phyloP scores from a whole-genome alignment of 2,797 vertebrate species.

The Phataginus tricuspis region DNA sequence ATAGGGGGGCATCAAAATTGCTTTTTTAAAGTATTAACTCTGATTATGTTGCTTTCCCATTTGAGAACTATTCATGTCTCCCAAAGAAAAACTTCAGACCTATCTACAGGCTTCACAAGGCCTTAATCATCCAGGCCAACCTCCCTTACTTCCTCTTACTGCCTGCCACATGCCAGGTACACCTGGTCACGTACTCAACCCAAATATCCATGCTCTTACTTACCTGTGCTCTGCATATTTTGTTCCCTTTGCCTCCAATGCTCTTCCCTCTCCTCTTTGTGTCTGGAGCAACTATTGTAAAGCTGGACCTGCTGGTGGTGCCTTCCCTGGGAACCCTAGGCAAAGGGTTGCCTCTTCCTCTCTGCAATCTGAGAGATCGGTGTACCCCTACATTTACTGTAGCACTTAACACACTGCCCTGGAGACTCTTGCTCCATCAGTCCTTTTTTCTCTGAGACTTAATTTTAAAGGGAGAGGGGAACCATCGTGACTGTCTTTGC shows the following conservation, averaged over 20 bases:
- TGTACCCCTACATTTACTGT: not conserved
- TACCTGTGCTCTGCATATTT: not conserved
- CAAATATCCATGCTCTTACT: not conserved
- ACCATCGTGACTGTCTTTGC: not conserved
- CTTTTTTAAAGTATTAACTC: not conserved
- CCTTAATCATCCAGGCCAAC: not conserved
- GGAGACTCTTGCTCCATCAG: not conserved
- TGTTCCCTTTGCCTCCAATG: not conserved
- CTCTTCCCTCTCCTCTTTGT: not conserved
- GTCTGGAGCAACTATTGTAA: not conserved
- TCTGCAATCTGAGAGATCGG: not conserved
- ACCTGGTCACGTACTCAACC: not conserved
- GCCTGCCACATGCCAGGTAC: not conserved
- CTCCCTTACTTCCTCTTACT: not conserved
- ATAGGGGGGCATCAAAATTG: not conserved
- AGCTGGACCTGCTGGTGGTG: not conserved
- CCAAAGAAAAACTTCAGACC: not conserved
- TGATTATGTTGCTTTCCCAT: not conserved
- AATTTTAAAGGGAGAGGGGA: not conserved
- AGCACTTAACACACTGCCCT: not conserved
- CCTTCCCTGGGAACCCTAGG: not conserved
- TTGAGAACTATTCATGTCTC: not conserved
- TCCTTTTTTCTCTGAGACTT: not conserved
- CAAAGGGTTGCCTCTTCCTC: not conserved
- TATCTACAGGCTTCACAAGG: not conserved